Evolutionary conservation across 2,888 invertebrate species (phyloP), one percentile per base, ranked within the genome.

Genomic region (Teinopalpus imperialis): DNA sequence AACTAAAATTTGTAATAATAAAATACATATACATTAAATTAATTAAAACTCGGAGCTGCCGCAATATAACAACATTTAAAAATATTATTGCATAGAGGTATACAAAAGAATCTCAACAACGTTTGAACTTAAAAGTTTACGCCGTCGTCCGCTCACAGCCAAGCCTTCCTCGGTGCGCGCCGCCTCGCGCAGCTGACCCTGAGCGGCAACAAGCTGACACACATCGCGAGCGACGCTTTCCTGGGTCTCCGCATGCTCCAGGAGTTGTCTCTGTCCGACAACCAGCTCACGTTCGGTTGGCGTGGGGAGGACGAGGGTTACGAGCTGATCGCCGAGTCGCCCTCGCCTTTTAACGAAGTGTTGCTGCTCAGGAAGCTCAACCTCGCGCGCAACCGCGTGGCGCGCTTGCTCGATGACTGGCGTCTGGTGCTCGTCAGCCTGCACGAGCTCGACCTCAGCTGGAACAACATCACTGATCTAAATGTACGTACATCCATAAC

Each of bases 361-460:
- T 0, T 2, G 0, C 8, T 29, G 2, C 42, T 69, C 12, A 30
- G 20, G 4, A 5, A 29, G 0, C 41, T 69, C 0, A 43, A 57
- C 5, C 53, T 71, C 1, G 46, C 54, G 7, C 21, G 51, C 20
- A 74, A 74, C 39, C 31, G 7, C 1, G 39, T 72, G 4, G 9
- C n/a, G 0, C 1, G 30, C 0, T 37, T 70, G 2, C 46, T 54
- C 1, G 34, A 48, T 23, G 60, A 59, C 50, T 55, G 60, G 54
- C 27, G 29, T 5, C 5, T 7, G 20, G 45, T 5, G 3, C 26
- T 31, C n/a, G 54, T 7, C 49, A 37, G 37, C 8, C 48, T 67
- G 2, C 3, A 26, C 0, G 8, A 9, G 0, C 35, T 72, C 2
- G 51, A 63, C 0, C 27, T 72, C 0, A 49, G 56, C 1, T 13